A percentile compares a stretch with the other conserved stretches of the same genome.
Conservation (phyloP, 2,797 vertebrate genomes). For the Mionectes olivaceus region DNA sequence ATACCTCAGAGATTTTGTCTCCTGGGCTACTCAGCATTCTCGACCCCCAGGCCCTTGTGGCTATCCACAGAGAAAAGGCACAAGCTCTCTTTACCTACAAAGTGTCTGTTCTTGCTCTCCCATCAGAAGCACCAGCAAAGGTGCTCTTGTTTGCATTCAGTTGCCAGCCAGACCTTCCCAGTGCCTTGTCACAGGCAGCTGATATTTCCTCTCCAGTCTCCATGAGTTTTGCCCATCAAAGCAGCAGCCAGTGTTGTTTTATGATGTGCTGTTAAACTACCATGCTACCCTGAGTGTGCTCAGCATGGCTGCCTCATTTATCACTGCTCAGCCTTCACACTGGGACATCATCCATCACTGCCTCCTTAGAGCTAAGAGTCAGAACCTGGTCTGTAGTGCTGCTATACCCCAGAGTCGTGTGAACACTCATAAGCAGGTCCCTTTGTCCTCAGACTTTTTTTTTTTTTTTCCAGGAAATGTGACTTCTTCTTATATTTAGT, state of each 20-base stretch:
- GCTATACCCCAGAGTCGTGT: neutral
- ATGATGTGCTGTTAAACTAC: constrained; percentile 34
- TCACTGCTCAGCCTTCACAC: constrained; percentile 57
- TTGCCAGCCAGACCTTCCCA: constrained; percentile 1
- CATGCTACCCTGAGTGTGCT: neutral
- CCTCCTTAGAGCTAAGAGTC: constrained; percentile 45
- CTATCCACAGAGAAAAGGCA: neutral
- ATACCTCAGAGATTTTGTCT: neutral
- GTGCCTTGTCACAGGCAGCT: neutral
- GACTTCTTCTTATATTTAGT: constrained; percentile 44
- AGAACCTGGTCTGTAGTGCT: constrained; percentile 28
- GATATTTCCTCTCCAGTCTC: constrained; percentile 31
- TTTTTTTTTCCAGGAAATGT: constrained; percentile 42
- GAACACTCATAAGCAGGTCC: constrained; percentile 50
- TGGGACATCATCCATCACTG: constrained; percentile 68
- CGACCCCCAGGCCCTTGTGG: rapidly evolving
- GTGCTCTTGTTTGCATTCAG: neutral
- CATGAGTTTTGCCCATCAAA: constrained; percentile 14
- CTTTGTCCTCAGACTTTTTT: constrained; percentile 56
- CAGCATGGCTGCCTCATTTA: constrained; percentile 60
- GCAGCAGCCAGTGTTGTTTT: constrained; percentile 30
- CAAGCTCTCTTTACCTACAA: neutral
- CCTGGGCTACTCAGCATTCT: rapidly evolving
- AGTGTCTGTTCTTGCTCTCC: neutral
- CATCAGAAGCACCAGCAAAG: neutral